These are phyloP conservation scores for Capromys pilorides DNA, from an alignment of 2,797 vertebrate genomes.

Conservation along the genomic window DNA sequence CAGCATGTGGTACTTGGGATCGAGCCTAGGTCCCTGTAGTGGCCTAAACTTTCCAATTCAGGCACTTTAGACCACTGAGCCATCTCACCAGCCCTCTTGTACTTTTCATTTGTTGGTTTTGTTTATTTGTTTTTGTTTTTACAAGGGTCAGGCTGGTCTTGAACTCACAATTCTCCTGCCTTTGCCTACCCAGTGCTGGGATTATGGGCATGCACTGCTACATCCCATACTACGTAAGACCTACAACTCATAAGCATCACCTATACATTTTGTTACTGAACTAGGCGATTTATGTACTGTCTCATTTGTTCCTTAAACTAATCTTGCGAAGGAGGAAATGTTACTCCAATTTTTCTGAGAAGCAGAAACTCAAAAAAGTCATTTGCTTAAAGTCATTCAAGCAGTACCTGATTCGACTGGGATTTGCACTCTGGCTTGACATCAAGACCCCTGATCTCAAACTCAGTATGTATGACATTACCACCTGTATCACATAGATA, in stretches of 20 bases:
- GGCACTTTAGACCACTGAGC: too few species aligned
- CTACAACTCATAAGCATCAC: not conserved
- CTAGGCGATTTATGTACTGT: not conserved
- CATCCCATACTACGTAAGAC: not conserved
- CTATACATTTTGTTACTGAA: slow-evolving; percentile 26
- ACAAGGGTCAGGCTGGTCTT: too few species aligned
- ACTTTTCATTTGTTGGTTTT: not conserved
- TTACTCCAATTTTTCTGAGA: slow-evolving; percentile 20
- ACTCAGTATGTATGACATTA: not conserved
- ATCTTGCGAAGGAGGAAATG: slow-evolving; percentile 38
- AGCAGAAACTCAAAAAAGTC: slow-evolving; percentile 44
- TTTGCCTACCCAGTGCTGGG: too few species aligned
- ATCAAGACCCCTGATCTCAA: not conserved
- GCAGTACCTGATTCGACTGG: not conserved
- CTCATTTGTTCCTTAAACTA: slow-evolving; percentile 48
- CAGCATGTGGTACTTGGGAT: too few species aligned
- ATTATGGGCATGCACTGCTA: too few species aligned
- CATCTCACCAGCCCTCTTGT: too few species aligned
- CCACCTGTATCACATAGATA: not conserved
- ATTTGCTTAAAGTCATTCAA: slow-evolving; percentile 61
- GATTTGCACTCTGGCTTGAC: slow-evolving; percentile 15
- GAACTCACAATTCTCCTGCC: too few species aligned
- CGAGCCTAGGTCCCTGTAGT: too few species aligned
- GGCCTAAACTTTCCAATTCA: too few species aligned
- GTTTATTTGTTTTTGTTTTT: too few species aligned